Evolutionary conservation across 2,113 vertebrate species (phyloP), one percentile per base, ranked within the genome.

Genomic region (Plecturocebus donacophilus): DNA sequence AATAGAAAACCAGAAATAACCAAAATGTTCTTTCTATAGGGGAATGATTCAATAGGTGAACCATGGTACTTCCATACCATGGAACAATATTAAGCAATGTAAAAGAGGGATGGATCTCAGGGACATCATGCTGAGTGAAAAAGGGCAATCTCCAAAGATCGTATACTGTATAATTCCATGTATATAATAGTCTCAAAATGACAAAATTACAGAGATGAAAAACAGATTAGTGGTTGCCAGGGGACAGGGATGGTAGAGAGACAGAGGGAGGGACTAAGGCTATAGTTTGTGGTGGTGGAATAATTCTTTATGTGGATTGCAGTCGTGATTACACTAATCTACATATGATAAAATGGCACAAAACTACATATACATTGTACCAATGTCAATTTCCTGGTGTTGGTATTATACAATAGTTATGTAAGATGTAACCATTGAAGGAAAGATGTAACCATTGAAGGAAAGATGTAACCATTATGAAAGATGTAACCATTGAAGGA

Each of bases 391-490:
- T 92, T 97, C 81, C 95, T 94, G 80, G 23, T 94, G 68, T 64
- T 87, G 87, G 35, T 71, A 94, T 90, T 82, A 96, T 54, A 93
- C 61, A 95, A 88, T 25, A 86, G 64, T 97, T 92, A 97, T 6
- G 19, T 93, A 97, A 97, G 49, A 95, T 32, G 25, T 76, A 96
- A 76, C n/a, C 75, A 93, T 0, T 80, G 49, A 40, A 42, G 38
- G 25, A 95, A 95, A 93, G n/a, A n/a, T n/a, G n/a, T n/a, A n/a
- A n/a, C n/a, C n/a, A n/a, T n/a, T n/a, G n/a, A n/a, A n/a, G n/a
- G n/a, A n/a, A 97, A 97, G 49, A 95, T 32, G 25, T 76, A 96
- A 76, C n/a, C 75, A n/a, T 97, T 92, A 97, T 6, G 19, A 91
- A 97, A 97, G 49, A 95, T 32, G 25, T 76, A 96, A 76, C n/a